Evolutionary conservation across 1,140 invertebrate genomes (phyloP).

Genomic region (Mycetomoellerius zeteki): DNA sequence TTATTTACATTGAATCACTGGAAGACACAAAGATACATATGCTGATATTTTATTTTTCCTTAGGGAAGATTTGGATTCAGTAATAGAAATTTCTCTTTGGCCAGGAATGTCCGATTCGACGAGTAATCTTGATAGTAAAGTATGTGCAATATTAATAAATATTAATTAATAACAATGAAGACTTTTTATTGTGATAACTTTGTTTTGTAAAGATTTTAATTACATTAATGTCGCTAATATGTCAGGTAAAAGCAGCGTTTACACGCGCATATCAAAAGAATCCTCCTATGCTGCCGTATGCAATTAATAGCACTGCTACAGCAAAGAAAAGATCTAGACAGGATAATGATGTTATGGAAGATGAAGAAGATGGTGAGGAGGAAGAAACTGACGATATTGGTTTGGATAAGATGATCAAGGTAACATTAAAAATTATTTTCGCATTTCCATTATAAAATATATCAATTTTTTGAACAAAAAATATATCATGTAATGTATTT

Average conservation of each 20-base stretch:
- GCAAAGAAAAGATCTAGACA: constrained; percentile 87
- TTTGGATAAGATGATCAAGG: constrained; percentile 94
- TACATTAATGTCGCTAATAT: constrained; percentile 34
- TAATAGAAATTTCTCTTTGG: constrained; percentile 95
- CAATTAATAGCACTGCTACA: constrained; percentile 88
- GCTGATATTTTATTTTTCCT: constrained; percentile 8
- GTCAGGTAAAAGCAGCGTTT: constrained; percentile 95
- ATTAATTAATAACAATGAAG: constrained; percentile 20
- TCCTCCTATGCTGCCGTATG: constrained; percentile 90
- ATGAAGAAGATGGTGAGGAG: constrained; percentile 88
- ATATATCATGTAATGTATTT: constrained; percentile 60
- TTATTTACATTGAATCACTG: constrained; percentile 87
- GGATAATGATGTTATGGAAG: constrained; percentile 85
- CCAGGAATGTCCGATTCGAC: constrained; percentile 92
- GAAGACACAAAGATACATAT: constrained; percentile 9
- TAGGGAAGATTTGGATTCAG: constrained; percentile 95
- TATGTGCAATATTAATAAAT: constrained; percentile 79
- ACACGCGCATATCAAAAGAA: constrained; percentile 97
- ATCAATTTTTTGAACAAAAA: constrained; percentile 31
- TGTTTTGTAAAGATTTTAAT: constrained; percentile 10
- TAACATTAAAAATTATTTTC: constrained; percentile 80
- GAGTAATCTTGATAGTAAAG: constrained; percentile 93
- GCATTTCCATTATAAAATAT: constrained; percentile 19
- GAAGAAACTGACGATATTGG: constrained; percentile 90
- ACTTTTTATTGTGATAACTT: background rate